phyloP scores from a whole-genome alignment of 2,888 invertebrate species.

The Notodonta dromedarius region DNA sequence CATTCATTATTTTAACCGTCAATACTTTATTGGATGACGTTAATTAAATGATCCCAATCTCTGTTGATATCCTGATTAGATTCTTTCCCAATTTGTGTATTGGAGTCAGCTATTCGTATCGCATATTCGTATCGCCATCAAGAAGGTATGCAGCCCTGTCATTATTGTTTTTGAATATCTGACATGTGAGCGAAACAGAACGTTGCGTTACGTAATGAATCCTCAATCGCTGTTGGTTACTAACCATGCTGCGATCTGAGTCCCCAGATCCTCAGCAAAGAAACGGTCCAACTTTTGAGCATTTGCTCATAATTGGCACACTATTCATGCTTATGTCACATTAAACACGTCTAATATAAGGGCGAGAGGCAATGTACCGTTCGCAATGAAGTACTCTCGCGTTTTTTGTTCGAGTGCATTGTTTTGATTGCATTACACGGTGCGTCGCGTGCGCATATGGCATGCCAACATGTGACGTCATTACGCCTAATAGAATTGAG shows the following conservation, averaged over 20 bases:
- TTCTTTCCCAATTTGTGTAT: no score
- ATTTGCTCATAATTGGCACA: slow-evolving; percentile 2
- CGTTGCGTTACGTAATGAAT: no score
- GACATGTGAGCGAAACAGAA: no score
- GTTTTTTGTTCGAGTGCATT: slow-evolving; percentile 7
- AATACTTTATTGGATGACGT: not conserved
- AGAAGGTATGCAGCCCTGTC: no score
- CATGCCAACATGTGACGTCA: not conserved
- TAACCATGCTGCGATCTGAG: no score
- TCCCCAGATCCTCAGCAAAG: no score
- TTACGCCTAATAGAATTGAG: slow-evolving; percentile 6
- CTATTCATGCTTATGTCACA: slow-evolving; percentile 1
- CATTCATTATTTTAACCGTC: slow-evolving; percentile 8
- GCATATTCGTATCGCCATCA: no score
- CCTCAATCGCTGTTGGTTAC: no score
- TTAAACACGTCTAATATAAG: not conserved
- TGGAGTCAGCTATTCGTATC: no score
- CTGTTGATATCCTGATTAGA: no score
- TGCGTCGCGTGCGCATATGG: slow-evolving; percentile 6
- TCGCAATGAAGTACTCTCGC: not conserved
- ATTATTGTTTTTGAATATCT: no score
- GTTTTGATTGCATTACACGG: slow-evolving; percentile 7
- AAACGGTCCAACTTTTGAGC: not conserved
- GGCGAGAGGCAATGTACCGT: slow-evolving; percentile 1
- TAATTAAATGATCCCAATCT: not conserved